Percentiles rank a stretch among this genome's conserved stretches.
These are phyloP conservation scores for Oncorhynchus gorbuscha DNA, from an alignment of 2,113 vertebrate genomes.

Conservation along the genomic window DNA sequence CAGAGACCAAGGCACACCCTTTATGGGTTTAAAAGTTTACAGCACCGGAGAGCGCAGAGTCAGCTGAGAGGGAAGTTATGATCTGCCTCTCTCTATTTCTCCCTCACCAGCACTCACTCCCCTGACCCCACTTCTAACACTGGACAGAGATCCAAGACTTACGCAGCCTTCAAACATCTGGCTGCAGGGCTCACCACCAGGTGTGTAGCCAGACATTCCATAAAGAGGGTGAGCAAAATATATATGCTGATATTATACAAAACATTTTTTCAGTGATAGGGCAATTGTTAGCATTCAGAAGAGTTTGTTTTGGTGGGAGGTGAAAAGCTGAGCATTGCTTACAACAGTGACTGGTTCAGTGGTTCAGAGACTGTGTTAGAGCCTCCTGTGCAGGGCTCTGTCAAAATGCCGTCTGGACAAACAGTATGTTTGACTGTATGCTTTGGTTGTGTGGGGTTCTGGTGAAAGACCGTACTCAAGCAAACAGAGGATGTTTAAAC, in stretches of 20 bases:
- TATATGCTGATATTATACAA: background rate
- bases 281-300: background rate
- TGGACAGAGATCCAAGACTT: conserved; percentile 1
- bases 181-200: conserved; percentile 1
- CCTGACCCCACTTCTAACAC: background rate
- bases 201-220: background rate
- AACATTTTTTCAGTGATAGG: background rate
- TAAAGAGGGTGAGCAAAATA: background rate
- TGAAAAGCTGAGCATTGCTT: background rate
- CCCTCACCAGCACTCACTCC: background rate
- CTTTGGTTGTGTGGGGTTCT: conserved; percentile 42
- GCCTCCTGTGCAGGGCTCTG: background rate
- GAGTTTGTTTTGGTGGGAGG: background rate
- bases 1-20: conserved; percentile 39
- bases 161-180: conserved; percentile 2
- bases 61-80: conserved; percentile 2
- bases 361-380: background rate
- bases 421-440: conserved; percentile 37
- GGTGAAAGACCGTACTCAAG: conserved; percentile 41
- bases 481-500: conserved; percentile 54
- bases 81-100: background rate
- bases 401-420: background rate
- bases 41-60: conserved; percentile 2
- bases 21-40: conserved; percentile 41
- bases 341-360: background rate